These are phyloP conservation scores for Chloromyia formosa DNA, from an alignment of 2,888 invertebrate genomes.

Conservation along the genomic window DNA sequence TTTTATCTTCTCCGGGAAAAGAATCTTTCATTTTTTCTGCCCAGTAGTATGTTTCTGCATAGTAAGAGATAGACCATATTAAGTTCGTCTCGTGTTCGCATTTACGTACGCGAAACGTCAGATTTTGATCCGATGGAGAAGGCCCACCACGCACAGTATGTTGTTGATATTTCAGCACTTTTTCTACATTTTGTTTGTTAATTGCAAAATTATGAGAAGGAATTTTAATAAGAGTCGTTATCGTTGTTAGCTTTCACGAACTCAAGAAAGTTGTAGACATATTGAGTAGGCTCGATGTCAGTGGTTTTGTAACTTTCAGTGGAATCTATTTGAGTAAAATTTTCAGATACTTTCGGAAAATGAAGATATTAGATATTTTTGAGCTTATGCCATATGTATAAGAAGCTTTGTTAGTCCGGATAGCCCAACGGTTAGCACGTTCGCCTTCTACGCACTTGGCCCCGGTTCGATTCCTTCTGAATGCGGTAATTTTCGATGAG, in stretches of 20 bases:
- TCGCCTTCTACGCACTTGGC: too few species aligned
- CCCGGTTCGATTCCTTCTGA: too few species aligned
- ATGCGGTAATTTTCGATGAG: too few species aligned
- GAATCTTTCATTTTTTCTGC: not conserved
- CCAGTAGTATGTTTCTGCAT: not conserved
- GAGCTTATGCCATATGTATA: too few species aligned
- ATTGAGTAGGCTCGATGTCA: not conserved
- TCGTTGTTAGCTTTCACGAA: constrained; percentile 1
- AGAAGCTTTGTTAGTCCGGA: too few species aligned
- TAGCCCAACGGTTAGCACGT: too few species aligned
- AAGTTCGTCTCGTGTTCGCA: not conserved
- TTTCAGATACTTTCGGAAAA: not conserved
- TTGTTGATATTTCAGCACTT: constrained; percentile 44
- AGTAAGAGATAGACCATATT: not conserved
- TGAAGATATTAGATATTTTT: too few species aligned
- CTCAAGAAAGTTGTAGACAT: not conserved
- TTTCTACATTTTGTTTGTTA: constrained; percentile 45
- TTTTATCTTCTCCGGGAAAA: not conserved
- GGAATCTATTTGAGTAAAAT: not conserved
- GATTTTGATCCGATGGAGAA: constrained; percentile 1
- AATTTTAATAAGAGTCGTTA: constrained; percentile 44
- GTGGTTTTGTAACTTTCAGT: constrained; percentile 12
- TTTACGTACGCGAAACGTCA: not conserved
- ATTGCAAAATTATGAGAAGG: constrained; percentile 45
- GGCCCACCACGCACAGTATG: constrained; percentile 38